Percentiles rank a stretch among this genome's conserved stretches.
phyloP scores from a whole-genome alignment of 2,888 invertebrate genomes.

The Diaperis boleti region DNA sequence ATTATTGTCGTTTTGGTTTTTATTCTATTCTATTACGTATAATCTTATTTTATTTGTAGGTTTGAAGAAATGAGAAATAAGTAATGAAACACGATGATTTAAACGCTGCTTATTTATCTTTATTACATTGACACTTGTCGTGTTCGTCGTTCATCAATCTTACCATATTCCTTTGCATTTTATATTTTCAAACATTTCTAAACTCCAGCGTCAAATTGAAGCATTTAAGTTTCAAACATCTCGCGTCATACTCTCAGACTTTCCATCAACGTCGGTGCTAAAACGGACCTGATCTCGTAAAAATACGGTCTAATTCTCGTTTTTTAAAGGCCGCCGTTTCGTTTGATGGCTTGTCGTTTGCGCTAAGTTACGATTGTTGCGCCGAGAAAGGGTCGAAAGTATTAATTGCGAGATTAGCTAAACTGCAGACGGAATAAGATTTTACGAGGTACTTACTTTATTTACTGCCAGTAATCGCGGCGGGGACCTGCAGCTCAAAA shows the following conservation, averaged over 20 bases:
- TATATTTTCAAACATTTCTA: too few species aligned
- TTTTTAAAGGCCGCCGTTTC: constrained; percentile 8
- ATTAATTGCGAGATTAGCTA: constrained; percentile 14
- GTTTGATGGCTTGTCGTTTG: constrained; percentile 12
- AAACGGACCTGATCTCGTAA: constrained; percentile 28
- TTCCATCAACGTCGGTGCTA: constrained; percentile 10
- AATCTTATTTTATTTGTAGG: too few species aligned
- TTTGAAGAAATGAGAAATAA: too few species aligned
- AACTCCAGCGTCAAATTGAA: not conserved
- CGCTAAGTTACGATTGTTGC: constrained; percentile 7
- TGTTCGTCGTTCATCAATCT: too few species aligned
- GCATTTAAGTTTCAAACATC: too few species aligned
- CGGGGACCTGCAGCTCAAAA: too few species aligned
- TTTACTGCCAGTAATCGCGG: not conserved
- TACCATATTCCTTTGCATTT: too few species aligned
- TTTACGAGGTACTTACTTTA: not conserved
- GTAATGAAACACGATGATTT: too few species aligned
- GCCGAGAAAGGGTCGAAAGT: constrained; percentile 1
- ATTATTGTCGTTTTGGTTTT: too few species aligned
- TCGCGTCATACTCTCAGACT: constrained; percentile 3
- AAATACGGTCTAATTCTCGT: constrained; percentile 15
- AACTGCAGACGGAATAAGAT: constrained; percentile 4
- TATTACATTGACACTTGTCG: too few species aligned
- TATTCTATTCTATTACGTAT: too few species aligned
- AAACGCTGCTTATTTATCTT: too few species aligned